Conservation (phyloP, 2,888 invertebrate genomes). For the Isoperla grammatica region DNA sequence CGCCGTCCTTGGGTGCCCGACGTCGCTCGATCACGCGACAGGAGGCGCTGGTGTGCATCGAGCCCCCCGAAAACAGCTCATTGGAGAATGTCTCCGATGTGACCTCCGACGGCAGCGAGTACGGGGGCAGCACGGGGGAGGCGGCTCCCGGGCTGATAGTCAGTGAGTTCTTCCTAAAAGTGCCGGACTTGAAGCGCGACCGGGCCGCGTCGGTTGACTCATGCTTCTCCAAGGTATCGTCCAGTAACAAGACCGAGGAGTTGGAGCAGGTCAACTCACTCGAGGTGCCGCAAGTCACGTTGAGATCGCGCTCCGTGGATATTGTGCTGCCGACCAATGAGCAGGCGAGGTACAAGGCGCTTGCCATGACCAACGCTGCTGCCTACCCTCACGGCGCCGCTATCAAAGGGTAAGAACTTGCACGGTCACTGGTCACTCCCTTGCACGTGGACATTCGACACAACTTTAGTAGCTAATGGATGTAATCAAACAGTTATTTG, state of each 20-base stretch:
- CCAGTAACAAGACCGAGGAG: slow-evolving; percentile 65
- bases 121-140: slow-evolving; percentile 37
- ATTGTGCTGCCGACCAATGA: slow-evolving; percentile 82
- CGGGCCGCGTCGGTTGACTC: slow-evolving; percentile 85
- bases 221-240: slow-evolving; percentile 67
- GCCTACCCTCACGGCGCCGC: slow-evolving; percentile 26
- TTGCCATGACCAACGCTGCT: slow-evolving; percentile 56
- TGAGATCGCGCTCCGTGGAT: slow-evolving; percentile 78
- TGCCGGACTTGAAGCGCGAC: slow-evolving; percentile 77
- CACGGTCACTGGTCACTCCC: not conserved
- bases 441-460: too few relatives aligned
- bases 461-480: too few relatives aligned
- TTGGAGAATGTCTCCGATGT: slow-evolving; percentile 59
- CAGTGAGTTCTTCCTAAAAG: slow-evolving; percentile 69
- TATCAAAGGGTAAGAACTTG: not conserved
- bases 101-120: slow-evolving; percentile 42
- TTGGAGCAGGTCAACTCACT: slow-evolving; percentile 44
- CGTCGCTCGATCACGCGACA: slow-evolving; percentile 74
- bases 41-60: slow-evolving; percentile 67
- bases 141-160: slow-evolving; percentile 41
- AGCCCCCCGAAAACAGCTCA: slow-evolving; percentile 58
- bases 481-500: too few relatives aligned
- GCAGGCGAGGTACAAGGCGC: slow-evolving; percentile 79
- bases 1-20: slow-evolving; percentile 42
- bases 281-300: slow-evolving; percentile 59